Base-by-base conservation (phyloP, 2,113 vertebrate species). In the Cyphomyrus discorhynchus region DNA sequence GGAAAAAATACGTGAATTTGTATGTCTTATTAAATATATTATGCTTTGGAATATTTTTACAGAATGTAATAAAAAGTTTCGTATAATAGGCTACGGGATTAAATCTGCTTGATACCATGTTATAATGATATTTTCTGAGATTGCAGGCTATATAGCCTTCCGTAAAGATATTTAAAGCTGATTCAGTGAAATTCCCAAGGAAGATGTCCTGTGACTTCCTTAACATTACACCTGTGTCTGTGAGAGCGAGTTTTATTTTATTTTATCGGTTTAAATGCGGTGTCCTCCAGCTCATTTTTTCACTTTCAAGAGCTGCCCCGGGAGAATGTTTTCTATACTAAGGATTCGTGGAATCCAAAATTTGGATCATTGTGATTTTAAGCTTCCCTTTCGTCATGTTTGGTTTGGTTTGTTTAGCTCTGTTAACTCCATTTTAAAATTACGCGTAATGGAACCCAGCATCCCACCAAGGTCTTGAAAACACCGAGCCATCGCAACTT, bases 81-180 rank as follows among this genome's bases (percentile, higher is more conserved):
- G 35, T 42, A 82, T 53, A 52, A 31, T 39, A 39, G 35, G 35
- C 35, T 39, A 53, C 5, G 3, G 27, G 8, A 6, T 89, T 49
- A 24, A 24, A 70, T 66, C 7, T 52, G 88, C 88, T 27, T 80
- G n/a, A 56, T 62, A 85, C 17, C 82, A 46, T 62, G 10, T 85
- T 58, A 82, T 85, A 49, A 90, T 66, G 86, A 17, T 87, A 66
- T 89, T 90, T 89, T 91, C 47, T 39, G 85, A 91, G 83, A 50
- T 83, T 93, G 90, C 93, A 91, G 74, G 70, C 86, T 93, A 83
- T 91, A 90, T 10, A 89, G 39, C 3, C 39, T 42, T 0, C 88
- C 21, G 2, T n/a, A 47, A 90, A 80, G 80, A 50, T 89, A 87
- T 80, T 89, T 42, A 77, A 89, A 80, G 31, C 9, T 8, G 21